phyloP scores from a whole-genome alignment of 2,113 vertebrate genomes.

The Carassius auratus region DNA sequence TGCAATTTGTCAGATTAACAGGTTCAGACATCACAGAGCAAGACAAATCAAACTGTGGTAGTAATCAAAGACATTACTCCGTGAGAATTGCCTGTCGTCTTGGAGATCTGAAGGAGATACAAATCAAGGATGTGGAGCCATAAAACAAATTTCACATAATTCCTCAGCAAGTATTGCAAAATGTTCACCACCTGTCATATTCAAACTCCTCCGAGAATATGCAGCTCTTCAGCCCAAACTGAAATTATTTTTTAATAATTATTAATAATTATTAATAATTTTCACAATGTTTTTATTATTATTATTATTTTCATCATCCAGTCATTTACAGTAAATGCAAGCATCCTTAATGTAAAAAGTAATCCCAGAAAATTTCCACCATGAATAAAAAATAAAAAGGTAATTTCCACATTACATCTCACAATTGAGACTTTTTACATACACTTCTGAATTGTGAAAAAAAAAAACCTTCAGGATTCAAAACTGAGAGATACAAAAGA shows the following conservation, averaged over 20 bases:
- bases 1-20: constrained; percentile 34
- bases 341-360: not conserved
- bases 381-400: too few relatives aligned
- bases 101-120: not conserved
- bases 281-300: too few relatives aligned
- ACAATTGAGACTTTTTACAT: too few relatives aligned
- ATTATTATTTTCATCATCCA: too few relatives aligned
- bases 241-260: too few relatives aligned
- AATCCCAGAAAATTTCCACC: too few relatives aligned
- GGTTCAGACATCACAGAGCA: constrained; percentile 35
- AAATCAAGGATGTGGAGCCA: constrained; percentile 17
- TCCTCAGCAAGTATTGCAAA: not conserved
- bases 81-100: not conserved
- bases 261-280: too few relatives aligned
- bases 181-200: not conserved
- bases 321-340: too few relatives aligned
- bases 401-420: too few relatives aligned
- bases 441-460: too few relatives aligned
- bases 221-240: not conserved
- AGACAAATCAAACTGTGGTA: constrained; percentile 8
- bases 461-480: too few relatives aligned
- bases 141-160: constrained; percentile 7
- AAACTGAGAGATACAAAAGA: too few relatives aligned
- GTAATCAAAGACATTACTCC: not conserved
- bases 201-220: not conserved